phyloP scores from a whole-genome alignment of 2,113 vertebrate genomes.

The Pseudorhombus dupliciocellatus region DNA sequence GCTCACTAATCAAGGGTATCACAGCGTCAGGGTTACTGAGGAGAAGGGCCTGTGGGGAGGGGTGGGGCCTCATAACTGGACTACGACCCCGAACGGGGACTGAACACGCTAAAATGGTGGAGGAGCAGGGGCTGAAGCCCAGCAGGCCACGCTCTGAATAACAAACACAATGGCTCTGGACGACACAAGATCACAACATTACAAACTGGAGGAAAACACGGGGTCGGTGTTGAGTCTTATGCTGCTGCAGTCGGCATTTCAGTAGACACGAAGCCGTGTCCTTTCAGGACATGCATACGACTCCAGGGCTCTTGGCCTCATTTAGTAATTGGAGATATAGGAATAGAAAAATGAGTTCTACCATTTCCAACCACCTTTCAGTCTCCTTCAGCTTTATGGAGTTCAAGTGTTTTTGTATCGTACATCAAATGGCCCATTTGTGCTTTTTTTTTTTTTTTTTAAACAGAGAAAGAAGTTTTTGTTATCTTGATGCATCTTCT shows the following conservation, averaged over 20 bases:
- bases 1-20: constrained; percentile 54
- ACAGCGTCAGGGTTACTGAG: constrained; percentile 57
- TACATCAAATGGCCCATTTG: no score
- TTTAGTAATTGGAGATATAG: background rate
- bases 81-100: constrained; percentile 20
- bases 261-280: background rate
- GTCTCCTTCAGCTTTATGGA: no score
- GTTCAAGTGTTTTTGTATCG: no score
- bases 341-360: no score
- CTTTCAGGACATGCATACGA: background rate
- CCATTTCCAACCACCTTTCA: no score
- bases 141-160: constrained; percentile 50
- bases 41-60: constrained; percentile 39
- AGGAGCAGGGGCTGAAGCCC: background rate
- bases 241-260: background rate
- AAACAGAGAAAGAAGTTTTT: no score
- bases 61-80: constrained; percentile 42
- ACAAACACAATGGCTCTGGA: constrained; percentile 57
- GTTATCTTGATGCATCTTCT: no score
- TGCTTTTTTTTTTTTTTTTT: no score
- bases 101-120: constrained; percentile 29
- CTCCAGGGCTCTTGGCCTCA: no score
- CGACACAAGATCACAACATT: constrained; percentile 2
- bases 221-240: constrained; percentile 1
- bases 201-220: background rate